These are phyloP conservation scores for Macquaria australasica DNA, from an alignment of 2,113 vertebrate species.

Conservation along the genomic window DNA sequence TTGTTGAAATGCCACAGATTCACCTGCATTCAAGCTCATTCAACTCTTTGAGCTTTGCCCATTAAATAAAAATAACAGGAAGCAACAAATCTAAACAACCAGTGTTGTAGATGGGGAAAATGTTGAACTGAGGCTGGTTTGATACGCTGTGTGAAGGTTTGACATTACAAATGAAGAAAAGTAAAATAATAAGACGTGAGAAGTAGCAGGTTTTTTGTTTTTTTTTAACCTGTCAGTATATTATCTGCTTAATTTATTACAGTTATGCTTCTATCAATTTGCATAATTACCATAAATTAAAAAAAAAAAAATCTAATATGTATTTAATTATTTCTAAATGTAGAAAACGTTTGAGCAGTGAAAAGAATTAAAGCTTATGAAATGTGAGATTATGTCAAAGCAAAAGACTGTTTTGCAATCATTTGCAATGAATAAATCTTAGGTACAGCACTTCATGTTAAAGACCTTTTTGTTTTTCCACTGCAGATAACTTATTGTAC, in stretches of 20 bases:
- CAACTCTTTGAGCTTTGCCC: conserved; percentile 43
- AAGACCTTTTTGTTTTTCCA: conserved; percentile 11
- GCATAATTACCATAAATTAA: background rate
- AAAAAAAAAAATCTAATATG: background rate
- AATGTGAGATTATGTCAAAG: conserved; percentile 4
- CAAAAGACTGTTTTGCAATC: conserved; percentile 3
- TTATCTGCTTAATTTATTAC: background rate
- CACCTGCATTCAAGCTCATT: conserved; percentile 45
- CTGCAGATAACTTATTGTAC: conserved; percentile 4
- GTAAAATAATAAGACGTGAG: background rate
- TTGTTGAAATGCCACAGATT: conserved; percentile 56
- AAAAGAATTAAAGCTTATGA: background rate
- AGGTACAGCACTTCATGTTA: background rate
- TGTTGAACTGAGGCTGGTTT: conserved; percentile 27
- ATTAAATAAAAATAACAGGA: conserved; percentile 59
- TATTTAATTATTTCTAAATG: background rate
- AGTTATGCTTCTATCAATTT: background rate
- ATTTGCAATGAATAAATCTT: background rate
- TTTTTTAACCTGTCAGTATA: background rate
- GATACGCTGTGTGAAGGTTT: conserved; percentile 3
- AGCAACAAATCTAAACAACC: conserved; percentile 40
- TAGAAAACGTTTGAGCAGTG: background rate
- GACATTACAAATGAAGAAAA: conserved; percentile 1
- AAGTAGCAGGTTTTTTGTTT: background rate
- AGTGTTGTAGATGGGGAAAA: conserved; percentile 3